Base-by-base conservation (phyloP, 2,113 vertebrate species). In the Macquaria ambigua region DNA sequence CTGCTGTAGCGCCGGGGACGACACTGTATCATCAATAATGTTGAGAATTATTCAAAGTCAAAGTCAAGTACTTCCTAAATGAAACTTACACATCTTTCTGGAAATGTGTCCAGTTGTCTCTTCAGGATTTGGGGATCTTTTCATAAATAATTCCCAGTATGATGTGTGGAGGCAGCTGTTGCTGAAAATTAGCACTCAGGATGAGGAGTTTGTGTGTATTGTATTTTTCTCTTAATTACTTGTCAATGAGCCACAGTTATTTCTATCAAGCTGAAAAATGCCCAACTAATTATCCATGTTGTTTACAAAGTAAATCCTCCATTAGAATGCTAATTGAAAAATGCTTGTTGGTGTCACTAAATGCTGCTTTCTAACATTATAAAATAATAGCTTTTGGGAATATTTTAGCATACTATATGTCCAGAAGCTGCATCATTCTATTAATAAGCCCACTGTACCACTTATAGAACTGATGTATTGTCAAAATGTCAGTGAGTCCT, bases 41-140 rank as follows among this genome's bases (percentile, higher is more conserved):
- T 52, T 58, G 53, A 52, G 77, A 79, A 79, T 77, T 73, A 87
- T 76, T 90, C 77, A 90, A 90, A 90, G 83, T 90, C 83, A 86
- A 61, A 82, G 69, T 81, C 83, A 90, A 83, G 79, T 23, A 52
- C 78, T 70, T 23, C 72, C 70, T 15, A 61, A 52, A 59, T 48
- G 46, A 79, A 86, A 82, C 58, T 52, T 14, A 77, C 62, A 58
- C 23, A 46, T 66, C 15, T 71, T n/a, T 58, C 43, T 55, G 43
- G 48, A 62, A 56, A 75, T 46, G 52, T 23, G 31, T 52, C 34
- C 21, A 34, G 16, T 28, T n/a, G 16, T 14, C 20, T 66, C 31
- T 37, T 72, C 10, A 5, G 62, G n/a, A 63, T 74, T 71, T 74
- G 43, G 46, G 18, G 1, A 77, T 37, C 41, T 31, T 66, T 66